phyloP scores from a whole-genome alignment of 2,888 invertebrate species.

The Malthinus flaveolus region DNA sequence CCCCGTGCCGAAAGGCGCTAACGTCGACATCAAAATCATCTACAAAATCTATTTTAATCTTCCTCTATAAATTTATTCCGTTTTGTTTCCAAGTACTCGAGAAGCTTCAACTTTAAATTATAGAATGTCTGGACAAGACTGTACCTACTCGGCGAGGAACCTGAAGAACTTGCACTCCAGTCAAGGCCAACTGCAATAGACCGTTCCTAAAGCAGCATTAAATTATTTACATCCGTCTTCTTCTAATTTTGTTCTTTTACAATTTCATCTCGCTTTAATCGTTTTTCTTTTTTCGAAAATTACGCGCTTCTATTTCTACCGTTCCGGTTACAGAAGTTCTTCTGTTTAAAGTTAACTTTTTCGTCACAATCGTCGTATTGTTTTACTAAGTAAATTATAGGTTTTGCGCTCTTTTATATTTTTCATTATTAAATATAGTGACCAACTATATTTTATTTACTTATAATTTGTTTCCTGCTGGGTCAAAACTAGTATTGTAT shows the following conservation, averaged over 20 bases:
- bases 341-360: constrained; percentile 5
- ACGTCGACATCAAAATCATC: too few species aligned
- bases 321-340: constrained; percentile 12
- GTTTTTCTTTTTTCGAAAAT: constrained; percentile 11
- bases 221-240: constrained; percentile 12
- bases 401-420: neutral
- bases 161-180: constrained; percentile 34
- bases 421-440: neutral
- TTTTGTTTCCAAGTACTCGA: neutral
- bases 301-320: constrained; percentile 11
- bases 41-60: neutral
- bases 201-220: constrained; percentile 30
- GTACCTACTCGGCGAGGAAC: constrained; percentile 26
- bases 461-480: constrained; percentile 13
- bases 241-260: constrained; percentile 16
- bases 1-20: too few species aligned
- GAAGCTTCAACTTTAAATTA: constrained; percentile 1
- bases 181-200: constrained; percentile 35
- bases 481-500: constrained; percentile 15
- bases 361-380: neutral
- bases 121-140: constrained; percentile 19
- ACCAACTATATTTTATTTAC: neutral
- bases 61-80: neutral
- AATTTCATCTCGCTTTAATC: constrained; percentile 9
- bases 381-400: neutral